Conservation (phyloP, 2,113 vertebrate species). For the Pholis gunnellus region DNA sequence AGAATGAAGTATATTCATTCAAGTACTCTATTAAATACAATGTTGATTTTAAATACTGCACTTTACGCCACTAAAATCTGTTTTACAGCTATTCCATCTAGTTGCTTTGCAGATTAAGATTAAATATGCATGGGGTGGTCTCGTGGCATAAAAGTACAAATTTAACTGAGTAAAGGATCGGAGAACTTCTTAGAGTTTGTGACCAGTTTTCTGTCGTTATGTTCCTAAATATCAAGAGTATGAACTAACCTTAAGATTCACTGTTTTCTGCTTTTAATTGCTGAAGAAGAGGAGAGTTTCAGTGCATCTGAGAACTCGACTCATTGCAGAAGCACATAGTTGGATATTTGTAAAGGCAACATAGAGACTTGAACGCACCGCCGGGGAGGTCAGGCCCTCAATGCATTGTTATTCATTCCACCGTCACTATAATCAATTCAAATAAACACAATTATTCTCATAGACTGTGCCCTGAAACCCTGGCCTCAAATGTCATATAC, state of each 20-base stretch:
- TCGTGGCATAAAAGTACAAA: background rate
- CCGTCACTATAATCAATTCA: slow-evolving; percentile 62
- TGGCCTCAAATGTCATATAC: slow-evolving; percentile 55
- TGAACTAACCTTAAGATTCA: background rate
- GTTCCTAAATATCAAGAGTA: slow-evolving; percentile 9
- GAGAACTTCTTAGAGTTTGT: background rate
- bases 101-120: background rate
- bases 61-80: too few relatives aligned
- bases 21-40: background rate
- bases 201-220: background rate
- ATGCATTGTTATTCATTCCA: slow-evolving; percentile 61
- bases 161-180: background rate
- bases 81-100: background rate
- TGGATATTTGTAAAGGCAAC: slow-evolving; percentile 21
- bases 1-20: background rate
- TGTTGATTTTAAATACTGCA: background rate
- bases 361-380: background rate
- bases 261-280: background rate
- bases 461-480: slow-evolving; percentile 41
- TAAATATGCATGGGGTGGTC: background rate
- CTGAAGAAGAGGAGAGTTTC: background rate
- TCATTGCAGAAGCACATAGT: slow-evolving; percentile 11
- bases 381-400: slow-evolving; percentile 16
- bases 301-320: slow-evolving; percentile 18
- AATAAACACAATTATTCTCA: slow-evolving; percentile 70